Evolutionary conservation across 2,797 vertebrate species (phyloP).

Genomic region (Propithecus perrieri): DNA sequence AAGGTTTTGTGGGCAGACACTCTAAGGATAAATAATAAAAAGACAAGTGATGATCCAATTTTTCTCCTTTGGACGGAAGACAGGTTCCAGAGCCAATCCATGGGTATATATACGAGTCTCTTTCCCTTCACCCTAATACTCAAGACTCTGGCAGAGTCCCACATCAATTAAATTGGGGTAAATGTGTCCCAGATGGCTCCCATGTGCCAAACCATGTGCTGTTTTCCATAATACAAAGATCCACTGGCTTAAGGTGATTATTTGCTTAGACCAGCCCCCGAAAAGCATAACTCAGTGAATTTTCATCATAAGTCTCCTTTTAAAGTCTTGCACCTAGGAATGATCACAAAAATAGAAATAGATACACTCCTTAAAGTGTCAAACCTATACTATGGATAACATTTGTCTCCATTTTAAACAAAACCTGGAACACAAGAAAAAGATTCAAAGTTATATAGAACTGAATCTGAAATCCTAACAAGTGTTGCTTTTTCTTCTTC

Average conservation of each 20-base stretch:
- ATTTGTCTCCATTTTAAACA: constrained; percentile 35
- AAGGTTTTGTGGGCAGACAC: constrained; percentile 42
- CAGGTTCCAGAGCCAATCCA: not conserved
- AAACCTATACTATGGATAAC: not conserved
- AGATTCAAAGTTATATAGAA: not conserved
- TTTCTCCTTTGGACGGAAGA: constrained; percentile 29
- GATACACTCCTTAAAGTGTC: not conserved
- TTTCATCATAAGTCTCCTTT: not conserved
- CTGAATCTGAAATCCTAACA: constrained; percentile 17
- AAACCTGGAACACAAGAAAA: not conserved
- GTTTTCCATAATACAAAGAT: not conserved
- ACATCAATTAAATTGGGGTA: not conserved
- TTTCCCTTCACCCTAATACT: not conserved
- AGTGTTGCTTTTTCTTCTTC: not conserved
- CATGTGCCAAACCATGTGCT: not conserved
- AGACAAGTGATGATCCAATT: not conserved
- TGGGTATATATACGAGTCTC: not conserved
- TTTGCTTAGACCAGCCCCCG: not conserved
- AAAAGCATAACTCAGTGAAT: not conserved
- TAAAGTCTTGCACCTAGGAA: not conserved
- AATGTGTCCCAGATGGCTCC: not conserved
- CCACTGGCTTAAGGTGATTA: not conserved
- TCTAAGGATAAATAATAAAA: constrained; percentile 13
- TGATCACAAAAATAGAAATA: not conserved
- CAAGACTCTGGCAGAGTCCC: not conserved